A percentile compares a stretch with the other conserved stretches of the same genome.
phyloP scores from a whole-genome alignment of 2,888 invertebrate species.

The Aleiodes leptofemur region DNA sequence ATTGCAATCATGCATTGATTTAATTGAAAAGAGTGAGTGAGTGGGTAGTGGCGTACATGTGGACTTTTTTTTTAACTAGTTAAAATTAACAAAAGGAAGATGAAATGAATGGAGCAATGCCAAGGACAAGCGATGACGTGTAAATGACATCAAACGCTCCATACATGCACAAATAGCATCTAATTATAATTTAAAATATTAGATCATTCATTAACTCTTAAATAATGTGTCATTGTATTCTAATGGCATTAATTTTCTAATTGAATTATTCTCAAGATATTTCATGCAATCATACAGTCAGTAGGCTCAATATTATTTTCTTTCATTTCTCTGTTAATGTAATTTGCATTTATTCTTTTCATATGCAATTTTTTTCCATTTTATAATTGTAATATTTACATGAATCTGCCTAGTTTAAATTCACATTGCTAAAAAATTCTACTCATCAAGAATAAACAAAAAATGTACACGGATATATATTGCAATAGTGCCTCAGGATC shows the following conservation, averaged over 20 bases:
- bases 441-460: background rate
- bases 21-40: conserved; percentile 7
- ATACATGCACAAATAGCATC: conserved; percentile 16
- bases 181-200: conserved; percentile 12
- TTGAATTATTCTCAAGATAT: background rate
- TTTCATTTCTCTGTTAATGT: conserved; percentile 7
- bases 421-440: background rate
- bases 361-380: conserved; percentile 8
- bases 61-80: conserved; percentile 44
- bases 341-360: conserved; percentile 9
- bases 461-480: background rate
- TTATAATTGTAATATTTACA: background rate
- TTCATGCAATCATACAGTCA: background rate
- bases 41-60: conserved; percentile 1
- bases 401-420: conserved; percentile 13
- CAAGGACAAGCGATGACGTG: conserved; percentile 15
- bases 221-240: conserved; percentile 6
- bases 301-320: background rate
- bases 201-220: background rate
- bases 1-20: background rate
- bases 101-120: background rate
- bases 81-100: conserved; percentile 24
- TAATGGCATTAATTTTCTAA: background rate
- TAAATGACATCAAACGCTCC: conserved; percentile 24
- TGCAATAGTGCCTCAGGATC: conserved; percentile 30